Conservation (phyloP, 2,797 vertebrate genomes). For the Sitta carolinensis region DNA sequence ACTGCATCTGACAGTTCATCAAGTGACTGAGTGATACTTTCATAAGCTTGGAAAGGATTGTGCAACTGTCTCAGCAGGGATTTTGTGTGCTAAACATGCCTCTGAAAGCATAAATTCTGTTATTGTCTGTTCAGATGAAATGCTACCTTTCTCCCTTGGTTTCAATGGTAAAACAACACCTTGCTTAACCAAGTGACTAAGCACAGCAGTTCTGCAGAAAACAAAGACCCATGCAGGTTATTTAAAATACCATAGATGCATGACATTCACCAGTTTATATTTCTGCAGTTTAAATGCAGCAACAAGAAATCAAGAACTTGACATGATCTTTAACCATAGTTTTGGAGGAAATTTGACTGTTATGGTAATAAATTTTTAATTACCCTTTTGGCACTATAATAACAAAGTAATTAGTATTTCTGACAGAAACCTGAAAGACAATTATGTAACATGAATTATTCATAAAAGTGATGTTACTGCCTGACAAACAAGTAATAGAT, state of each 20-base stretch:
- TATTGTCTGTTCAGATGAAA: background rate
- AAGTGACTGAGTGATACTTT: constrained; percentile 6
- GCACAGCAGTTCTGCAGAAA: background rate
- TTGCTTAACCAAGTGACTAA: background rate
- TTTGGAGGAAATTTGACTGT: constrained; percentile 6
- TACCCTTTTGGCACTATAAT: background rate
- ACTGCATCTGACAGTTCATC: constrained; percentile 11
- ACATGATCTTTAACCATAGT: background rate
- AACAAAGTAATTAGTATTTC: constrained; percentile 38
- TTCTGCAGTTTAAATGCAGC: background rate
- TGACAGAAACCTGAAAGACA: constrained; percentile 37
- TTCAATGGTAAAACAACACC: background rate
- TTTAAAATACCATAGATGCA: background rate
- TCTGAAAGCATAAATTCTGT: background rate
- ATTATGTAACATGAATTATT: constrained; percentile 26
- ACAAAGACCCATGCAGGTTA: background rate
- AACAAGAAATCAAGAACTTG: background rate
- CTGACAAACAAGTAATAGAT: background rate
- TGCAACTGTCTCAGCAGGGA: background rate
- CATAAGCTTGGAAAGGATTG: background rate
- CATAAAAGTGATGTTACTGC: background rate
- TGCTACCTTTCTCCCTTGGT: background rate
- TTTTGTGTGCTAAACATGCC: background rate
- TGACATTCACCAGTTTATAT: background rate
- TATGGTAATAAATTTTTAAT: constrained; percentile 26